These are phyloP conservation scores for Exocentrus adspersus DNA, from an alignment of 2,888 invertebrate genomes.

Conservation along the genomic window DNA sequence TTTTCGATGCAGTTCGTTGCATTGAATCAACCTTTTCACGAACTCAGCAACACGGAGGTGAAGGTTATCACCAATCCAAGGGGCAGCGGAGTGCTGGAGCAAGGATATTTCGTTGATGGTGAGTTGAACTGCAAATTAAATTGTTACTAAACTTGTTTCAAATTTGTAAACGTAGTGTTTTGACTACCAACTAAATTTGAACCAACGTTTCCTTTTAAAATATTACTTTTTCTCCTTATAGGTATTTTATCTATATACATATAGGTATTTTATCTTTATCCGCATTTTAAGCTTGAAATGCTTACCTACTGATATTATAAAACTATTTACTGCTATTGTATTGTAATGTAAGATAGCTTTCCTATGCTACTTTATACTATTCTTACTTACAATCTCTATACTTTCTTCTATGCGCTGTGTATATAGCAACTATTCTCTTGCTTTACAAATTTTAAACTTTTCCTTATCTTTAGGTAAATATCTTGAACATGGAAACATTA, in stretches of 20 bases:
- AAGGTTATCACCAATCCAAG: conserved; percentile 61
- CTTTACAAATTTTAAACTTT: conserved; percentile 2
- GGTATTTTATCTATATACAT: too few relatives aligned
- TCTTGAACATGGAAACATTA: not conserved
- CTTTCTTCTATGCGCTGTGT: not conserved
- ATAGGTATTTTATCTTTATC: too few relatives aligned
- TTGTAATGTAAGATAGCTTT: not conserved
- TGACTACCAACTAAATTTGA: too few relatives aligned
- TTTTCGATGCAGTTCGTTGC: conserved; percentile 98
- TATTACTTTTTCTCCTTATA: not conserved
- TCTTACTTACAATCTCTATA: not conserved
- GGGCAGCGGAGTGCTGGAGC: not conserved
- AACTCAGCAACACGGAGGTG: conserved; percentile 72
- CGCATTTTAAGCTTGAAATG: conserved; percentile 3
- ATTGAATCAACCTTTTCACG: conserved; percentile 91
- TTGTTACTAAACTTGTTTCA: too few relatives aligned
- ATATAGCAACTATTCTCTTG: conserved; percentile 22
- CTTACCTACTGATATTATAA: conserved; percentile 7
- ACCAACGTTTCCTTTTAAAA: too few relatives aligned
- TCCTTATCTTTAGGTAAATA: not conserved
- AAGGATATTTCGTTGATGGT: conserved; percentile 79
- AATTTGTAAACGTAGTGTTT: too few relatives aligned
- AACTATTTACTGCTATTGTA: not conserved
- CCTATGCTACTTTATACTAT: not conserved
- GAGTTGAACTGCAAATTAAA: conserved; percentile 65